Base-by-base conservation (phyloP, 2,888 invertebrate genomes). In the Masnerella sp. region DNA sequence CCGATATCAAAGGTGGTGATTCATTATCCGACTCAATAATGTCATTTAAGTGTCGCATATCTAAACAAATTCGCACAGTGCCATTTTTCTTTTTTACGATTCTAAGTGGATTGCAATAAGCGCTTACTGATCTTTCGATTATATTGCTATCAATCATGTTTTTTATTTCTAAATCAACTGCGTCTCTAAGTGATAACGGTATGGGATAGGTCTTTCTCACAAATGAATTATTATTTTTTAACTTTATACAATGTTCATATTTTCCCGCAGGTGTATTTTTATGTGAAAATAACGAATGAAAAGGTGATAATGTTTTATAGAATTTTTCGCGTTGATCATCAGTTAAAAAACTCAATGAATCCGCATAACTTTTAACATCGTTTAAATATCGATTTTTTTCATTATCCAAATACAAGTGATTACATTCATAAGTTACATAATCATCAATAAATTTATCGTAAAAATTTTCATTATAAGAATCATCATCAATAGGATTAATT, bases 21-120 rank as follows among this genome's bases (percentile, higher is more conserved):
- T 83, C 83, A 9, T 79, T 70, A 52, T 84, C 83, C 0, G 78
- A 62, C 20, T 80, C 74, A 7, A 59, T 18, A 11, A 73, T 42
- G 2, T 71, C 70, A 70, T 85, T 84, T 2, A 84, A 40, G 47
- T 65, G 74, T n/a, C 84, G 38, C 0, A 84, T 83, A 69, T 85
- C 84, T 20, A 61, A 36, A 47, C 45, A 45, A 25, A 45, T 5
- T 2, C 45, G 28, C 1, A 45, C 15, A 0, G 8, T 3, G 0
- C 15, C 45, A 28, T 45, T 30, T 15, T 45, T 45, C 14, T 45
- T 45, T 7, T 30, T 12, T 0, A 45, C 45, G 0, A 45, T 15
- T 11, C 28, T 12, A 8, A 45, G 30, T 2, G 45, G 45, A 30
- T 45, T 45, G 15, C 45, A 45, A 28, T 15, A 45, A 7, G 8